Evolutionary conservation across 2,888 invertebrate species (phyloP).

Genomic region (Rambutsinella grinnellia): DNA sequence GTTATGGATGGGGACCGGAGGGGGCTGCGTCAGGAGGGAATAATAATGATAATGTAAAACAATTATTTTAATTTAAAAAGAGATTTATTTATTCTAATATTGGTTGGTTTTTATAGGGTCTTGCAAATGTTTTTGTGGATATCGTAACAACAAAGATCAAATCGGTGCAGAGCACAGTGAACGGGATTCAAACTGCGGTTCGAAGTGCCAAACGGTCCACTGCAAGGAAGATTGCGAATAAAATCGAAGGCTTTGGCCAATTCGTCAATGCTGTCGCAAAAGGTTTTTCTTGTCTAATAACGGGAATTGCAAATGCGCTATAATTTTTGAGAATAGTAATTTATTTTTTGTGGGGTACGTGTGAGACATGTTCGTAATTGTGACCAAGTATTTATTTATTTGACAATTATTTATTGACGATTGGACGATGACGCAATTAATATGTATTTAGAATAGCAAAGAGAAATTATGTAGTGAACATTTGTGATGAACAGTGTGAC

Average conservation of each 20-base stretch:
- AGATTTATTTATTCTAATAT: background rate
- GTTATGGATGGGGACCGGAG: constrained; percentile 40
- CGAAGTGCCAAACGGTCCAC: constrained; percentile 46
- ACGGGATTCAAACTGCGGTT: constrained; percentile 45
- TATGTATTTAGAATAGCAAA: no score
- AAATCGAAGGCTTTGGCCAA: constrained; percentile 53
- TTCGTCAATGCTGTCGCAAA: constrained; percentile 53
- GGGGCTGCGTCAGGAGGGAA: constrained; percentile 12
- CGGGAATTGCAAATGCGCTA: constrained; percentile 48
- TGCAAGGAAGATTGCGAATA: constrained; percentile 52
- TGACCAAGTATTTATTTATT: no score
- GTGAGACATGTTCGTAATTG: no score
- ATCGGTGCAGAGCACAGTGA: constrained; percentile 41
- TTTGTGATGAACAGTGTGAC: no score
- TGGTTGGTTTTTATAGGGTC: constrained; percentile 6
- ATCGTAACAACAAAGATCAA: constrained; percentile 44
- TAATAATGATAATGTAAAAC: background rate
- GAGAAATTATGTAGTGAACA: no score
- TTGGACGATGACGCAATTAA: no score
- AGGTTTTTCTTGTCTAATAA: constrained; percentile 55
- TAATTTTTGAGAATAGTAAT: no score
- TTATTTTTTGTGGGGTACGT: no score
- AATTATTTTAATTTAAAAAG: background rate
- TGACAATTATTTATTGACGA: no score
- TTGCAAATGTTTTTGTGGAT: constrained; percentile 43